Evolutionary conservation across 1,140 invertebrate genomes (phyloP).

Genomic region (Chymomyza costata): DNA sequence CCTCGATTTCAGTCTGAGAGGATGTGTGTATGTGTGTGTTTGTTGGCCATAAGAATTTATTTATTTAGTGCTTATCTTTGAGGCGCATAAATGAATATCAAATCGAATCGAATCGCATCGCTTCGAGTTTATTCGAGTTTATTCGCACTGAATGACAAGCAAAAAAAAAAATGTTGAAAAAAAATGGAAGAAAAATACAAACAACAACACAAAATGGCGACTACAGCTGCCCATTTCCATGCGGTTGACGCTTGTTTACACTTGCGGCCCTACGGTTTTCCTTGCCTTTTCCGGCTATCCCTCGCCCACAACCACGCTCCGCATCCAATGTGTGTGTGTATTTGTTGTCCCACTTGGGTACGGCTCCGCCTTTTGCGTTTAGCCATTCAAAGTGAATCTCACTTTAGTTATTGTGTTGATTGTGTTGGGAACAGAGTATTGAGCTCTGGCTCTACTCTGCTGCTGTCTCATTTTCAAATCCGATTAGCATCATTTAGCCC

Average conservation of each 20-base stretch:
- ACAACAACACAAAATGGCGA: no score
- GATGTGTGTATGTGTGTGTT: no score
- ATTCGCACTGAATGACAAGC: constrained; percentile 47
- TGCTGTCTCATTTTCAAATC: constrained; percentile 57
- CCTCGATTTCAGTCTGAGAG: no score
- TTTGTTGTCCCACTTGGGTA: constrained; percentile 18
- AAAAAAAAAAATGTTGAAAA: no score
- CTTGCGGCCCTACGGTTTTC: constrained; percentile 5
- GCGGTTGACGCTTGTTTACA: constrained; percentile 50
- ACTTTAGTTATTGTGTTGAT: constrained; percentile 32
- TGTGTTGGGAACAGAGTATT: no score
- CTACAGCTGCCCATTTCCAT: constrained; percentile 49
- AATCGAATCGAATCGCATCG: constrained; percentile 49
- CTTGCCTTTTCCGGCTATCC: constrained; percentile 15
- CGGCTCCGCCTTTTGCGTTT: constrained; percentile 32
- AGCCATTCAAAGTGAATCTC: constrained; percentile 32
- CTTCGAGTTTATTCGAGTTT: no score
- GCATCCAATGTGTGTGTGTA: constrained; percentile 4
- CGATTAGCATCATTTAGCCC: constrained; percentile 69
- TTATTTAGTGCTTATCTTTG: constrained; percentile 69
- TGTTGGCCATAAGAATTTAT: constrained; percentile 39
- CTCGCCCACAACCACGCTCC: no score
- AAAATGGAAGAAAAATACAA: no score
- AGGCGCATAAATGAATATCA: constrained; percentile 69
- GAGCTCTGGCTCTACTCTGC: constrained; percentile 14